Evolutionary conservation across 2,113 vertebrate genomes (phyloP), one percentile per base, ranked within the genome.

Genomic region (Syrrhaptes paradoxus): DNA sequence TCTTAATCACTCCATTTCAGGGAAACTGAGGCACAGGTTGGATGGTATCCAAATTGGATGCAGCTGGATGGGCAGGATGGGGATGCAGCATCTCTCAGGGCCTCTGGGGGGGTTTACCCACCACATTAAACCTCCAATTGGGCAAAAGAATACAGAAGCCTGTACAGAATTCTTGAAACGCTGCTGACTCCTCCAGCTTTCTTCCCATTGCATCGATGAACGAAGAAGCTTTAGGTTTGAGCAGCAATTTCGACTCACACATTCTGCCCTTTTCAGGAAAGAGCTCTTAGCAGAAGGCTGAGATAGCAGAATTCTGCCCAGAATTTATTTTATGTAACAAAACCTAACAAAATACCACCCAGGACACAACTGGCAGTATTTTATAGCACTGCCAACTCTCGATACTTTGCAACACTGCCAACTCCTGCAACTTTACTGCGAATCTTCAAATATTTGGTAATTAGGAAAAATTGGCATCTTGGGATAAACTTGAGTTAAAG

Each of bases 101-200:
- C 63, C 63, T 67, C 46, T 61, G 22, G 5, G 17, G 20, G 9
- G 11, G 29, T 84, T 72, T 58, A 63, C 20, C 70, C 24, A 54
- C 20, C 25, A 48, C 43, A 57, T 29, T 31, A 79, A 85, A 61
- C 32, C 21, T 72, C 62, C 26, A 25, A 59, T 6, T 79, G 41
- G 19, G 57, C 46, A 84, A 22, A 87, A n/a, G 43, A 85, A 75
- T 59, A 43, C 77, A 66, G 78, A 89, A 78, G 15, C 28, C 46
- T 43, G 18, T 16, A 74, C 4, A 66, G 20, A 31, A 63, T 0
- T 6, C n/a, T 85, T 0, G 0, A 93, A 85, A 75, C 1, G 4
- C 43, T 62, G 28, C 31, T 71, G 46, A 46, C 9, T 77, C 41
- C 59, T 78, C 62, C 70, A 63, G 15, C 48, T 55, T 85, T 82